A percentile compares a stretch with the other conserved stretches of the same genome.
Conservation (phyloP, 2,113 vertebrate species). For the Anolis carolinensis region DNA sequence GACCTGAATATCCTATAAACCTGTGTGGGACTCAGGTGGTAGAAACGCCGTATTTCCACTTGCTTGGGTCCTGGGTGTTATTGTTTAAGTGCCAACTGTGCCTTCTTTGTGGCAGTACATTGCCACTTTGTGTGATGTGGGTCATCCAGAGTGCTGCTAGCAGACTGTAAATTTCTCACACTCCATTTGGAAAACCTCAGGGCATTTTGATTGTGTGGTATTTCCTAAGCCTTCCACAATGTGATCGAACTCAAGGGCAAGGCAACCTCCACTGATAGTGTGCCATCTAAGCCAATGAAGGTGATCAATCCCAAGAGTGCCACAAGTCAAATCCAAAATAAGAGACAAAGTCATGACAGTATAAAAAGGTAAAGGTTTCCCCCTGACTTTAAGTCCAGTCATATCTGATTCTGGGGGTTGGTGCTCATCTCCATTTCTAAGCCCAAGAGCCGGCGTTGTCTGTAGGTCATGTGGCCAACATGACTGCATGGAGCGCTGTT, state of each 20-base stretch:
- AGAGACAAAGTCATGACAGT: too few relatives aligned
- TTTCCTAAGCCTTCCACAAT: neutral
- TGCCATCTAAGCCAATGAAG: neutral
- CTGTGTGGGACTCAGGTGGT: slow-evolving; percentile 24
- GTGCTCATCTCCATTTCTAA: too few relatives aligned
- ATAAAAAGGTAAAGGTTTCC: too few relatives aligned
- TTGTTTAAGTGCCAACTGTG: slow-evolving; percentile 38
- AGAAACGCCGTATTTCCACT: slow-evolving; percentile 17
- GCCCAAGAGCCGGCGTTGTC: too few relatives aligned
- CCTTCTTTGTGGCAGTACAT: slow-evolving; percentile 28
- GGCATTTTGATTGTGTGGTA: accelerated
- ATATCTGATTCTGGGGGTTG: too few relatives aligned
- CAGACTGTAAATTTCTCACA: slow-evolving; percentile 42
- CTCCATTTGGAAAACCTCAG: slow-evolving; percentile 57
- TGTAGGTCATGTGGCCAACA: too few relatives aligned
- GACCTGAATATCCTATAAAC: slow-evolving; percentile 41
- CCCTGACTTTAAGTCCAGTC: too few relatives aligned
- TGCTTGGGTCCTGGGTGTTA: slow-evolving; percentile 10
- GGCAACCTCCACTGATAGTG: neutral
- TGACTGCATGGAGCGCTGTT: too few relatives aligned
- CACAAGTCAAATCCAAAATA: neutral
- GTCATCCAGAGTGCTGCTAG: slow-evolving; percentile 62
- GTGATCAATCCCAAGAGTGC: too few relatives aligned
- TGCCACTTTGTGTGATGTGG: slow-evolving; percentile 47
- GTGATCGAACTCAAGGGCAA: neutral